Evolutionary conservation across 2,113 vertebrate species (phyloP).

Genomic region (Dipodomys spectabilis): DNA sequence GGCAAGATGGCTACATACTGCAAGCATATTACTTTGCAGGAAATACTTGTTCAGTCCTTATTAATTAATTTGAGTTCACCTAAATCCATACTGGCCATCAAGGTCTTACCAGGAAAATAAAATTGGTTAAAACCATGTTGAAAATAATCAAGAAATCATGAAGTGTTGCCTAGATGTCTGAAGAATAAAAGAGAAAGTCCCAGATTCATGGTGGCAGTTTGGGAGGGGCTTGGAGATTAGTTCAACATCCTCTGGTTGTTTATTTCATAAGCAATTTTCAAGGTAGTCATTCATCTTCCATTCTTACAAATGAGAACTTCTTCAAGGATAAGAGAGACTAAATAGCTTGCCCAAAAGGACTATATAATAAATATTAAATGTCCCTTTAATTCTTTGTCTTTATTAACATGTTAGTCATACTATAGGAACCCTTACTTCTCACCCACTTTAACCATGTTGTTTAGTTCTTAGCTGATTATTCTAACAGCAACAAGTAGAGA

Average conservation of each 20-base stretch:
- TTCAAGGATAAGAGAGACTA: background rate
- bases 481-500: background rate
- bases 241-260: background rate
- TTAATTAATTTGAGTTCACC: background rate
- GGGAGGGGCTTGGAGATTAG: background rate
- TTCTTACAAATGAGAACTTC: background rate
- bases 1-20: background rate
- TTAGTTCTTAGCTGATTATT: background rate
- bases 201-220: background rate
- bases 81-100: background rate
- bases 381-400: background rate
- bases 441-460: background rate
- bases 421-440: background rate
- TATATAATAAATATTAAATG: background rate
- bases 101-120: background rate
- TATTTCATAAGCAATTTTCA: background rate
- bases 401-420: background rate
- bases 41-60: background rate
- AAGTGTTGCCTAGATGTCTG: background rate
- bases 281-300: background rate
- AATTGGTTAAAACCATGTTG: background rate
- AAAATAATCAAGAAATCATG: background rate
- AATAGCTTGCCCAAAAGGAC: background rate
- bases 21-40: background rate
- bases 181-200: background rate